Evolutionary conservation across 2,113 vertebrate genomes (phyloP), one percentile per base, ranked within the genome.

Genomic region (Alaudala cheleensis): DNA sequence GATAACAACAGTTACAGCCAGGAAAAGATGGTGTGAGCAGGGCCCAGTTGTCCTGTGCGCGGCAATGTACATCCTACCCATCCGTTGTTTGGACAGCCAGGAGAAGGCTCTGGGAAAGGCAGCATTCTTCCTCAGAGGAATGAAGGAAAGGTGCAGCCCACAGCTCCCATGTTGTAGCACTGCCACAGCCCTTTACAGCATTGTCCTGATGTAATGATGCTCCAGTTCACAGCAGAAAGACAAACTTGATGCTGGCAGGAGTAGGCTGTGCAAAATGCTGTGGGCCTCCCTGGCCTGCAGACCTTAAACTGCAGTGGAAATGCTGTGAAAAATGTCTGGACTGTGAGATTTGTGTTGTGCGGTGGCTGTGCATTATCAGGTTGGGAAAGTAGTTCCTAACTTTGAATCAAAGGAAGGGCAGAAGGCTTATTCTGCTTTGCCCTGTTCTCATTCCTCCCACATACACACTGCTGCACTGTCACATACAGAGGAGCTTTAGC

Each of bases 131-230:
- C 39, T 37, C 13, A 5, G 5, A 53, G 57, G 25, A 65, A 57
- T 16, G 78, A 54, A 85, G 33, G 28, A 50, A 60, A 78, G 25
- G 15, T 28, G 14, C 12, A 79, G 44, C 31, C 31, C 26, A 14
- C 0, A 2, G n/a, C 17, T 42, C 20, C 33, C 6, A 2, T 4
- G 10, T 1, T 2, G 13, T 18, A 49, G 45, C 25, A 9, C 47
- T n/a, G 56, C 23, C 86, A n/a, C 49, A 53, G 61, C 16, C 45
- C 42, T 45, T 58, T 45, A 21, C 4, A 73, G 22, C 37, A 16
- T 10, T 17, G 15, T 16, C 25, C n/a, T 71, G 34, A 51, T n/a
- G 22, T 45, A 29, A 39, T 54, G 51, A 25, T 8, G 26, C 22
- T 20, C 6, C 29, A 31, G 22, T n/a, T 74, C 0, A 0, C 3